Conservation (phyloP, 2,113 vertebrate species). For the Capricornis sumatraensis region DNA sequence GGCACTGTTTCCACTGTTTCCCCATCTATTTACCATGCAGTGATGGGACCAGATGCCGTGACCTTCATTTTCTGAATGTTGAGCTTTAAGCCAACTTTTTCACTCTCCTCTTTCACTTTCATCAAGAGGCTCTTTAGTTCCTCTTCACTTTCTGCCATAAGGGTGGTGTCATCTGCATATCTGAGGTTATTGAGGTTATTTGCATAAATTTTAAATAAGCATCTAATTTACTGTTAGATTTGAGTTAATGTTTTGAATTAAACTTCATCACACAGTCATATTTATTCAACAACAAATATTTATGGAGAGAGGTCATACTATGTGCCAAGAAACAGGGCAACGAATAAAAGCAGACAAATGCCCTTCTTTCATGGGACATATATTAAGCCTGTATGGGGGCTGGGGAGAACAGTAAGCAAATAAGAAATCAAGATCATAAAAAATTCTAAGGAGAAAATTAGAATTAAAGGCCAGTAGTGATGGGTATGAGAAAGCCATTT, state of each 20-base stretch:
- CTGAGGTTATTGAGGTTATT: neutral
- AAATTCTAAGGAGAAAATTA: neutral
- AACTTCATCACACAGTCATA: neutral
- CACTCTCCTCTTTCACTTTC: too few species aligned
- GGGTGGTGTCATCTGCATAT: too few species aligned
- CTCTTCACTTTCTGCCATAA: too few species aligned
- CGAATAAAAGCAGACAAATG: neutral
- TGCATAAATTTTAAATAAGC: neutral
- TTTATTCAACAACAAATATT: neutral
- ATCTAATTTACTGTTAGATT: neutral
- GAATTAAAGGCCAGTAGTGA: neutral
- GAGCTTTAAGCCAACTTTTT: too few species aligned
- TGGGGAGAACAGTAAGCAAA: neutral
- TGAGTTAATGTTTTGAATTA: neutral
- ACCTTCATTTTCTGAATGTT: too few species aligned
- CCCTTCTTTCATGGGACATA: neutral
- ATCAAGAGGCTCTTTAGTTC: too few species aligned
- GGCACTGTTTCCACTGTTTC: too few species aligned
- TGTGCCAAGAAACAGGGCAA: neutral
- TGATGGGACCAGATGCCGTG: too few species aligned
- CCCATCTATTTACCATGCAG: too few species aligned
- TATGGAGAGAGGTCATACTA: neutral
- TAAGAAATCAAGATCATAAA: neutral
- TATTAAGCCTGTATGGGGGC: neutral
- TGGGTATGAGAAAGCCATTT: neutral